Conservation (phyloP, 1,140 invertebrate genomes). For the Bombus cullumanus region DNA sequence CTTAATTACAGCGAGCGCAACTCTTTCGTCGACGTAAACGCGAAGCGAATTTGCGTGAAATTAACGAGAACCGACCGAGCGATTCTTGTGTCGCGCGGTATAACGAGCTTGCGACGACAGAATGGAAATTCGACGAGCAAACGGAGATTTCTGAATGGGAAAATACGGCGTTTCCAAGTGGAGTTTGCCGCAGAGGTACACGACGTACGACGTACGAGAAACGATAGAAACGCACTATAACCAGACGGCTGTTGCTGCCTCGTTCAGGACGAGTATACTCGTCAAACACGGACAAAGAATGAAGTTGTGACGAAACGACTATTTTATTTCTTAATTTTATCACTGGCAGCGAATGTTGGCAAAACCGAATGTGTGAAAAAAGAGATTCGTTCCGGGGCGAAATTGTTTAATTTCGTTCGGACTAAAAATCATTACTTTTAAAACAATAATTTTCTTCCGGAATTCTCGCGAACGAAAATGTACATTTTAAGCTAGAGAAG, state of each 20-base stretch:
- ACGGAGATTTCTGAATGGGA: no score
- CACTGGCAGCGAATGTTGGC: rapidly evolving
- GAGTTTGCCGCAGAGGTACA: no score
- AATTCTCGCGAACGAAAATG: no score
- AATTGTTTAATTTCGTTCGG: background rate
- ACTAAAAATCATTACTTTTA: background rate
- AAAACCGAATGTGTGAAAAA: background rate
- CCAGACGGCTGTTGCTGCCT: no score
- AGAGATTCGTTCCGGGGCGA: background rate
- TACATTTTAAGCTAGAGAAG: no score
- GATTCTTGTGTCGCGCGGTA: background rate
- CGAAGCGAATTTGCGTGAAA: background rate
- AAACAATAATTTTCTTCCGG: background rate
- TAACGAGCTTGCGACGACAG: background rate
- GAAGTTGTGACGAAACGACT: no score
- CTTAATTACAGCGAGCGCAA: conserved; percentile 18
- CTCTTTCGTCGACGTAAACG: background rate
- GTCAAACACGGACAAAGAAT: no score
- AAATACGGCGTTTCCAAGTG: no score
- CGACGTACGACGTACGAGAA: no score
- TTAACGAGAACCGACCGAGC: background rate
- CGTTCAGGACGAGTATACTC: no score
- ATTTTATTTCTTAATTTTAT: no score
- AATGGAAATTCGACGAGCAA: background rate
- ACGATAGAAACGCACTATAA: no score